Base-by-base conservation (phyloP, 2,888 invertebrate genomes). In the Atherix ibis region DNA sequence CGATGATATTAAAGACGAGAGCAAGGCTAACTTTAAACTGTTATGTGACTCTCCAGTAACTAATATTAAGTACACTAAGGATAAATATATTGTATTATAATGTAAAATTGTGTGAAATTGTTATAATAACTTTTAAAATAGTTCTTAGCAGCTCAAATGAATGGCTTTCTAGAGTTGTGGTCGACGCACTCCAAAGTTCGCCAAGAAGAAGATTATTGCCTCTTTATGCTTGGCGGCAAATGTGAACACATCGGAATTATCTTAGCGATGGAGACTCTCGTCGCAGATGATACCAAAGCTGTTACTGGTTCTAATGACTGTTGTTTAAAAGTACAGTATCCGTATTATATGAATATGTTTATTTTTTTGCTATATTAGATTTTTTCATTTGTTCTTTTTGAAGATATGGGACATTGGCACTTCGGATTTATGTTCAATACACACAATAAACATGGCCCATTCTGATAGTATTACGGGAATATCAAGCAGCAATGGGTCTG, bases 371-470 rank as follows among this genome's bases (percentile, higher is more conserved):
- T 6, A 19, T 19, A 19, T 19, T n/a, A n/a, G 9, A 19, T 19
- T 19, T 19, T 9, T 19, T 9, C 19, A 19, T n/a, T n/a, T n/a
- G n/a, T 18, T 18, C 30, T 5, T 38, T 13, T 30, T 17, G 1
- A 3, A 59, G 56, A 39, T 59, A 5, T 59, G 59, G 60, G 56
- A 60, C 43, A 41, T 54, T 18, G 53, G 54, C 4, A 45, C 47
- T 8, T 55, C 51, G 18, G 56, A 58, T 38, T 35, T 59, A 14
- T 43, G 38, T 39, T 44, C 44, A 33, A 4, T 48, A 46, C 33
- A 36, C 27, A 18, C 46, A 36, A 13, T 44, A 26, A n/a, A 18
- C 18, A 29, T n/a, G 28, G 52, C 52, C 5, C 53, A 53, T 40
- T 46, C 44, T 18, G 50, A 49, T 41, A 38, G 40, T 14, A 46